These are phyloP conservation scores for Tricholaema leucomelas DNA, from an alignment of 2,113 vertebrate genomes.

Conservation along the genomic window DNA sequence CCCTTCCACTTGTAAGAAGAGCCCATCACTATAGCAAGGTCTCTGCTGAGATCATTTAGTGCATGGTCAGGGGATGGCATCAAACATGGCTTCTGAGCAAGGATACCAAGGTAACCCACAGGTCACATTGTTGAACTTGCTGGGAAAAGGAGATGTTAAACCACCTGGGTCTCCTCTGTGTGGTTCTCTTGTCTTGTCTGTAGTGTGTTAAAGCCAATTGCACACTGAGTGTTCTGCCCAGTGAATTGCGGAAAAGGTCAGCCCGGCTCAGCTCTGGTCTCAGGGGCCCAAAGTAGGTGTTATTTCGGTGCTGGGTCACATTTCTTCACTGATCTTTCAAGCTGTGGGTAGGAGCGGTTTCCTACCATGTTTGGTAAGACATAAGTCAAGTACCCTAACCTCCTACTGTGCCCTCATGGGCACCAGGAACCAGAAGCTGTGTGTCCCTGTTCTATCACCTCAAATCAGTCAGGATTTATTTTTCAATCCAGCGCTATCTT, in stretches of 20 bases:
- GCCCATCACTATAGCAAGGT: background rate
- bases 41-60: background rate
- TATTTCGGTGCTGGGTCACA: background rate
- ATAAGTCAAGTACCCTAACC: background rate
- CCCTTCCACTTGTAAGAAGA: background rate
- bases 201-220: background rate
- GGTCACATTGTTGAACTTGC: background rate
- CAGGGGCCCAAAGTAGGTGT: background rate
- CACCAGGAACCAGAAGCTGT: background rate
- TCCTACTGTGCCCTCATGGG: background rate
- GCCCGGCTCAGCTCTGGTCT: background rate
- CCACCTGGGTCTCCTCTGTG: accelerated
- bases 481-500: background rate
- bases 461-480: accelerated
- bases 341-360: background rate
- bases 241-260: background rate
- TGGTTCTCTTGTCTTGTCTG: background rate
- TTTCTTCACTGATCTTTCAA: background rate
- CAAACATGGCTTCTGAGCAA: background rate
- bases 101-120: background rate
- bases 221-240: background rate
- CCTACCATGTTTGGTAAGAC: background rate
- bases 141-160: background rate
- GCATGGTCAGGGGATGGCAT: background rate
- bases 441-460: accelerated